Conservation (phyloP, 1,140 invertebrate genomes). For the Zaprionus camerounensis region DNA sequence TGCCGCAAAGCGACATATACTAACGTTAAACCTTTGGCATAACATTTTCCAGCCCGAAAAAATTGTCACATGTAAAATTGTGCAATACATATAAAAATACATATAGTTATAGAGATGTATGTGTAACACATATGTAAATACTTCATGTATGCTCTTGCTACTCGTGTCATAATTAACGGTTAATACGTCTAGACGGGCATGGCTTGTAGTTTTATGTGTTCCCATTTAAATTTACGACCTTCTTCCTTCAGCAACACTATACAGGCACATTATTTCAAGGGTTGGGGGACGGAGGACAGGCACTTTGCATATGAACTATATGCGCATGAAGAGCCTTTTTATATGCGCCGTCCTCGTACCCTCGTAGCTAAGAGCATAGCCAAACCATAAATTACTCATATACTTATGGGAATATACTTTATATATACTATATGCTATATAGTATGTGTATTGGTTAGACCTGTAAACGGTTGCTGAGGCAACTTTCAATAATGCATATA, state of each 20-base stretch:
- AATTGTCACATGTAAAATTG: slow-evolving; percentile 22
- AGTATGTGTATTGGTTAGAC: not conserved
- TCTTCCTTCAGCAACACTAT: not conserved
- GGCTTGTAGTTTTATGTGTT: slow-evolving; percentile 17
- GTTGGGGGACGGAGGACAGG: slow-evolving; percentile 1
- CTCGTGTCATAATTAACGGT: slow-evolving; percentile 31
- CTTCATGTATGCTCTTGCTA: not conserved
- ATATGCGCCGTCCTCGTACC: not conserved
- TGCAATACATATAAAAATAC: slow-evolving; percentile 5
- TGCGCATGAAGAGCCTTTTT: slow-evolving; percentile 12
- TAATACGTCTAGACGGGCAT: slow-evolving; percentile 40
- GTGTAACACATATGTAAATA: not conserved
- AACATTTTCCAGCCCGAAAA: slow-evolving; percentile 8
- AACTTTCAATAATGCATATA: slow-evolving; percentile 75
- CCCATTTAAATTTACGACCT: slow-evolving; percentile 25
- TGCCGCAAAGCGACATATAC: slow-evolving; percentile 26
- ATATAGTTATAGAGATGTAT: not conserved
- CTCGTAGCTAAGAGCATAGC: slow-evolving; percentile 16
- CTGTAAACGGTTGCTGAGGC: slow-evolving; percentile 53
- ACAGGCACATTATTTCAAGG: slow-evolving; percentile 6
- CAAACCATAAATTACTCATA: slow-evolving; percentile 23
- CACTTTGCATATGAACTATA: slow-evolving; percentile 36
- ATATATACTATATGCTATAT: not conserved
- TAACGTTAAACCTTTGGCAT: slow-evolving; percentile 33
- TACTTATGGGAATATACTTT: slow-evolving; percentile 1